Evolutionary conservation across 1,140 invertebrate species (phyloP).

Genomic region (Orius laevigatus): DNA sequence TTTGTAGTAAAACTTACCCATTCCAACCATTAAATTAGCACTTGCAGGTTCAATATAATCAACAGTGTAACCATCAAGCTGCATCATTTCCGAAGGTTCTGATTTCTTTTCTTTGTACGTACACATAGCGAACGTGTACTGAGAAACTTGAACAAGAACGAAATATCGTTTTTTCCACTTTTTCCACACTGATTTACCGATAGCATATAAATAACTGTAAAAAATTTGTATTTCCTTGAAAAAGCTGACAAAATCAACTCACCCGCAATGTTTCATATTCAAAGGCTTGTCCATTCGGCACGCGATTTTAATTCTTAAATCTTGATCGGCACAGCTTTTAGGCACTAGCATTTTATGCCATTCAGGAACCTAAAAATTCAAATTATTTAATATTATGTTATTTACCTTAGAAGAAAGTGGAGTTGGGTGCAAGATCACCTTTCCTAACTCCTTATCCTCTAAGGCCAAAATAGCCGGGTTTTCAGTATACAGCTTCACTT

Average conservation of each 20-base stretch:
- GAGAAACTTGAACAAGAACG: slow-evolving; percentile 96
- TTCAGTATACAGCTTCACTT: slow-evolving; percentile 94
- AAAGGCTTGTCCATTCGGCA: slow-evolving; percentile 97
- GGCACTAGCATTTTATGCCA: slow-evolving; percentile 95
- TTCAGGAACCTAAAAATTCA: slow-evolving; percentile 56
- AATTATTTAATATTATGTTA: not conserved
- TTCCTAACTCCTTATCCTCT: slow-evolving; percentile 96
- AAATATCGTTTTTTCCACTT: slow-evolving; percentile 99
- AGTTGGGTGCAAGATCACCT: slow-evolving; percentile 82
- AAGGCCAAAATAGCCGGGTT: slow-evolving; percentile 93
- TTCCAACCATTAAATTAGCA: slow-evolving; percentile 78
- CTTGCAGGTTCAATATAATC: slow-evolving; percentile 94
- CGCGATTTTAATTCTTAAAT: slow-evolving; percentile 92
- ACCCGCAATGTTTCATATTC: slow-evolving; percentile 98
- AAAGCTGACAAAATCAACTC: slow-evolving; percentile 22
- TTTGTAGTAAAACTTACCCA: slow-evolving; percentile 34
- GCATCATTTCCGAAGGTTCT: slow-evolving; percentile 98
- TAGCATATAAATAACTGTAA: slow-evolving; percentile 74
- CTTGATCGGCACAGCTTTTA: slow-evolving; percentile 88
- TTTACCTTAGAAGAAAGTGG: slow-evolving; percentile 70
- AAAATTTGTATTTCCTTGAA: slow-evolving; percentile 5
- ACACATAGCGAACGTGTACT: slow-evolving; percentile 99
- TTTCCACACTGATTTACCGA: slow-evolving; percentile 97
- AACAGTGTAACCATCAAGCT: slow-evolving; percentile 96
- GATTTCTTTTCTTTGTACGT: slow-evolving; percentile 99